phyloP scores from a whole-genome alignment of 2,888 invertebrate genomes.

The Cordilura impudica region DNA sequence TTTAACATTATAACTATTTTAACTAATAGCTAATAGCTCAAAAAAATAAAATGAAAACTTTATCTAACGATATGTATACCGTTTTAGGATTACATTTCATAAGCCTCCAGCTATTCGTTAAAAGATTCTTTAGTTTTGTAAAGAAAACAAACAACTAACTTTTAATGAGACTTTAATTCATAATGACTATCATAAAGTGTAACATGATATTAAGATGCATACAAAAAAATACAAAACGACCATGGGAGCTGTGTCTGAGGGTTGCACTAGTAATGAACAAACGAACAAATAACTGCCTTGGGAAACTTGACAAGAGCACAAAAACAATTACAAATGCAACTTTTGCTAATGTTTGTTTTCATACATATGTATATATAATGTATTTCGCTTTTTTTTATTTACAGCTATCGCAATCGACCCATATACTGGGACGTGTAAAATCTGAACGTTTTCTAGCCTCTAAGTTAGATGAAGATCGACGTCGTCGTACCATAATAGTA shows the following conservation, averaged over 20 bases:
- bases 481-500: constrained; percentile 93
- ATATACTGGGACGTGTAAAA: constrained; percentile 85
- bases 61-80: not conserved
- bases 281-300: not conserved
- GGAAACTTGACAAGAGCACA: not conserved
- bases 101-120: constrained; percentile 33
- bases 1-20: too few relatives aligned
- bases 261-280: not conserved
- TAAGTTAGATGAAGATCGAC: constrained; percentile 90
- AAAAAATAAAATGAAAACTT: not conserved
- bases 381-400: not conserved
- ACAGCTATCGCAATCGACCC: constrained; percentile 77
- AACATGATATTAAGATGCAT: not conserved
- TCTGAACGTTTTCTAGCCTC: constrained; percentile 84
- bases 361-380: too few relatives aligned
- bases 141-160: constrained; percentile 13
- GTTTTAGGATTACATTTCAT: constrained; percentile 22
- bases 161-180: constrained; percentile 54
- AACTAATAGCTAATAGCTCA: not conserved
- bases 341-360: too few relatives aligned
- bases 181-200: constrained; percentile 31
- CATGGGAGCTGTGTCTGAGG: not conserved
- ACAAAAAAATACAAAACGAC: not conserved
- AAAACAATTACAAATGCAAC: not conserved
- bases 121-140: constrained; percentile 23